phyloP scores from a whole-genome alignment of 2,113 vertebrate genomes.

The Halichoerus grypus region DNA sequence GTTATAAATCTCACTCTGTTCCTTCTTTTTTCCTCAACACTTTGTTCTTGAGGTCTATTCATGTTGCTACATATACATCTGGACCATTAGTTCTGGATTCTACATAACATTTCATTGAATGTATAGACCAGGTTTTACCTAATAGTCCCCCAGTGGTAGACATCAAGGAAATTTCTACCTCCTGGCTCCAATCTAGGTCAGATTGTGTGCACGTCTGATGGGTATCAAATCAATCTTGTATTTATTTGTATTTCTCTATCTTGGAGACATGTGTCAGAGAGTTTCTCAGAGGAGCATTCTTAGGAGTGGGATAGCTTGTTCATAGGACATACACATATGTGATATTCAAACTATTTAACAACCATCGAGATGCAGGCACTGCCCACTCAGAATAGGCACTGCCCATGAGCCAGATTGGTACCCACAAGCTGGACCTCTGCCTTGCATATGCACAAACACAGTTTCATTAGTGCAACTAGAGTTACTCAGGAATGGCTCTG shows the following conservation, averaged over 20 bases:
- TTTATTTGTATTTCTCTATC: background rate
- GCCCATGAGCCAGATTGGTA: background rate
- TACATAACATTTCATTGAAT: background rate
- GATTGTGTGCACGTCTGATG: background rate
- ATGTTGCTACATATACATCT: background rate
- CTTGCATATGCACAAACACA: background rate
- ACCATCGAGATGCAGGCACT: background rate
- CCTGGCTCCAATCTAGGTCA: background rate
- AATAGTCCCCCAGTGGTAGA: background rate
- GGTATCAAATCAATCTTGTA: background rate
- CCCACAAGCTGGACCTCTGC: background rate
- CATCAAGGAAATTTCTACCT: background rate
- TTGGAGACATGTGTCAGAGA: background rate
- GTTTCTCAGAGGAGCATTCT: background rate
- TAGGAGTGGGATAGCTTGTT: background rate
- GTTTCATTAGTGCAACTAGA: background rate
- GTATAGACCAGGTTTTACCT: background rate
- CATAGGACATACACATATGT: background rate
- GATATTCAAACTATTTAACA: background rate
- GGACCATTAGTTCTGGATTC: background rate
- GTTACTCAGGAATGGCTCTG: background rate
- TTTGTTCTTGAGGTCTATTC: background rate
- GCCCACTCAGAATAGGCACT: background rate
- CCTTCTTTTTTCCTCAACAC: background rate
- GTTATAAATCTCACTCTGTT: background rate